phyloP scores from a whole-genome alignment of 2,797 vertebrate species.

The Acanthurus lineatus region DNA sequence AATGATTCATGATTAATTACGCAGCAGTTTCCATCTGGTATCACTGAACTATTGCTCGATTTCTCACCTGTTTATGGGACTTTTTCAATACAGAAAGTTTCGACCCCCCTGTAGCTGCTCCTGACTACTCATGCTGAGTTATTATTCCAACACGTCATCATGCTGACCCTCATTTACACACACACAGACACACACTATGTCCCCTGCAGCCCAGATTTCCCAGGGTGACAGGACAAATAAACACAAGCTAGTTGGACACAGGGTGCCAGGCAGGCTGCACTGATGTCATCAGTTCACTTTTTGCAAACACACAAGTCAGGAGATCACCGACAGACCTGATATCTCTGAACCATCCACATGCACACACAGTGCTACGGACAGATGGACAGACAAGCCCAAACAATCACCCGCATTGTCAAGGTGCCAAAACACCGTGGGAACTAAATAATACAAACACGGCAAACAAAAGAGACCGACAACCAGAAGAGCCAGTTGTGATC shows the following conservation, averaged over 20 bases:
- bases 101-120: slow-evolving; percentile 43
- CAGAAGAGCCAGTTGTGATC: slow-evolving; percentile 60
- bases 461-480: slow-evolving; percentile 43
- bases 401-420: slow-evolving; percentile 75
- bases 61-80: background rate
- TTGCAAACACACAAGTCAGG: slow-evolving; percentile 57
- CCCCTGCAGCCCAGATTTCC: slow-evolving; percentile 68
- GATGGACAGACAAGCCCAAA: slow-evolving; percentile 72
- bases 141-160: slow-evolving; percentile 78
- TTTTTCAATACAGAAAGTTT: slow-evolving; percentile 43
- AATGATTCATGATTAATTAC: slow-evolving; percentile 26
- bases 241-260: slow-evolving; percentile 58
- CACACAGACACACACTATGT: slow-evolving; percentile 35
- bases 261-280: slow-evolving; percentile 66
- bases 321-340: slow-evolving; percentile 46
- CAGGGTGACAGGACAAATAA: slow-evolving; percentile 81
- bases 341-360: slow-evolving; percentile 44
- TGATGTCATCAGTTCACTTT: slow-evolving; percentile 74
- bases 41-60: slow-evolving; percentile 12
- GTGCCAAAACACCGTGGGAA: slow-evolving; percentile 74
- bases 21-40: slow-evolving; percentile 25
- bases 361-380: slow-evolving; percentile 38
- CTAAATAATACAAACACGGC: slow-evolving; percentile 42
- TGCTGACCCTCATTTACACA: slow-evolving; percentile 50
- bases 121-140: slow-evolving; percentile 59